phyloP scores from a whole-genome alignment of 92 coral and sea anemone species.

The Porites lobata region DNA sequence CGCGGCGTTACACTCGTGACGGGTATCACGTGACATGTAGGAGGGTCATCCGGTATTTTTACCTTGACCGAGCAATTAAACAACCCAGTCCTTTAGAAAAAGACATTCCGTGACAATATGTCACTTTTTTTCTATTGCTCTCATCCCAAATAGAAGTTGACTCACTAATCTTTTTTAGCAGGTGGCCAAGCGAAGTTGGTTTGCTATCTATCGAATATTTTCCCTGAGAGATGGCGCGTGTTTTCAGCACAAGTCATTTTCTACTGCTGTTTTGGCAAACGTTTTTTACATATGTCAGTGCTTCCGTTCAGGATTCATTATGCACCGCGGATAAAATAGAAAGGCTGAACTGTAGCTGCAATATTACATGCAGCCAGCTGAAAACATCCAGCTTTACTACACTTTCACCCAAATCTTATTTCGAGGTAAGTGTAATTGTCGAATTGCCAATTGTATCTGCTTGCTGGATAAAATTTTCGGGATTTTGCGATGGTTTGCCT shows the following conservation, averaged over 20 bases:
- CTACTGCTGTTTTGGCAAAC: background rate
- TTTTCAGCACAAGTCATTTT: background rate
- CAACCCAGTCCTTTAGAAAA: too few relatives aligned
- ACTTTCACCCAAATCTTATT: background rate
- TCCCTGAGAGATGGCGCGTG: background rate
- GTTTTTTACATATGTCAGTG: background rate
- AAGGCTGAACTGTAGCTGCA: background rate
- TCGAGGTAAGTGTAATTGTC: background rate
- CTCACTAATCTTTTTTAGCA: background rate
- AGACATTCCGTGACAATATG: too few relatives aligned
- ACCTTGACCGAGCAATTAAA: too few relatives aligned
- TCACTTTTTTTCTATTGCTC: too few relatives aligned
- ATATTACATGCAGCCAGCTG: background rate
- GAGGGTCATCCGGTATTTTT: too few relatives aligned
- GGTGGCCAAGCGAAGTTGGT: background rate
- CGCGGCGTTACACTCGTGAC: too few relatives aligned
- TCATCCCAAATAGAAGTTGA: too few relatives aligned
- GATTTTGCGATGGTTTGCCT: background rate
- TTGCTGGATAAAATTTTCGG: background rate
- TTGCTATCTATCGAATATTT: background rate
- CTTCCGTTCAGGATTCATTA: background rate
- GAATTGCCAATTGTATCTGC: background rate
- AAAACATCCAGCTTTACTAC: background rate
- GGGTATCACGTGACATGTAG: too few relatives aligned
- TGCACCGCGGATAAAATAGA: background rate